Evolutionary conservation across 2,888 invertebrate species (phyloP).

Genomic region (Dryobotodes eremita): DNA sequence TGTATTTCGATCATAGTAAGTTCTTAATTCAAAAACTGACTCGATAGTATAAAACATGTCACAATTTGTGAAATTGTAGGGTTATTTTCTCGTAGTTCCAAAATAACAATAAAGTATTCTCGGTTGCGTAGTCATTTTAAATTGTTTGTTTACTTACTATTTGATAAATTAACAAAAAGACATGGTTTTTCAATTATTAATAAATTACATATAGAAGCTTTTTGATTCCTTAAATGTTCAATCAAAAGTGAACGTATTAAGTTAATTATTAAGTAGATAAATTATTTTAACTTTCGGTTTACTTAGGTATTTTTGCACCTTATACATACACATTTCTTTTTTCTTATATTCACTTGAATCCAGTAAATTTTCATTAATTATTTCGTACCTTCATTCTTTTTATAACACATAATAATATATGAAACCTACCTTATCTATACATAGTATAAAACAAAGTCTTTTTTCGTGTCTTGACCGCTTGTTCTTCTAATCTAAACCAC

Average conservation of each 20-base stretch:
- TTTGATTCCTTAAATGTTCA: background rate
- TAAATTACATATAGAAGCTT: slow-evolving; percentile 28
- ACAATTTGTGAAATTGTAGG: background rate
- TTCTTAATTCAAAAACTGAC: background rate
- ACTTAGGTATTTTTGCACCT: too few relatives aligned
- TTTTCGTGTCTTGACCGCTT: too few relatives aligned
- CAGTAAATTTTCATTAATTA: background rate
- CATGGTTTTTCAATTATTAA: slow-evolving; percentile 13
- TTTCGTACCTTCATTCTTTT: background rate
- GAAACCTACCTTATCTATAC: background rate
- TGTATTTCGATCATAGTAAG: background rate
- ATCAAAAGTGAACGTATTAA: slow-evolving; percentile 3
- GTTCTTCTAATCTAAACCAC: too few relatives aligned
- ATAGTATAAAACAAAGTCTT: too few relatives aligned
- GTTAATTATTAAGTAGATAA: background rate
- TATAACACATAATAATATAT: background rate
- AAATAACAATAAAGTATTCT: background rate
- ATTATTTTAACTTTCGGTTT: background rate
- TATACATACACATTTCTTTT: too few relatives aligned
- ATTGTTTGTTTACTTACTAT: background rate
- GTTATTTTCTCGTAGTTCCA: background rate
- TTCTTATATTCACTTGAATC: slow-evolving; percentile 1
- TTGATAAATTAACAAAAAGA: background rate
- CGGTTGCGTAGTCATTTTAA: background rate
- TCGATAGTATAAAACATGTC: background rate